Base-by-base conservation (phyloP, 2,113 vertebrate genomes). In the Nicator chloris region DNA sequence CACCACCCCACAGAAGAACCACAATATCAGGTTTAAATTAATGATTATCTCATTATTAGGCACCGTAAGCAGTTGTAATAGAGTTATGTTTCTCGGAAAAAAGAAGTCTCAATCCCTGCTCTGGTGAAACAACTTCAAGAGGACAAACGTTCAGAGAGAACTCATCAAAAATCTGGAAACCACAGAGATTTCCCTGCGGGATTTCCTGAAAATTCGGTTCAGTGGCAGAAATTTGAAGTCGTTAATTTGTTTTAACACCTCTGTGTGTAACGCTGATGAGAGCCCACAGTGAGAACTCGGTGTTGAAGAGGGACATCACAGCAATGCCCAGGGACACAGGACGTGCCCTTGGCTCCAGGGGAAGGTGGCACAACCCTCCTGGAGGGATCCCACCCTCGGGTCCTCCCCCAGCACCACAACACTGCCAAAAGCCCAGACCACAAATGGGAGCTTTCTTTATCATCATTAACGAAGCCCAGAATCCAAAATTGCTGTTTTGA, bases 391-490 rank as follows among this genome's bases (percentile, higher is more conserved):
- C 42, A 42, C 30, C 61, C 69, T 47, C 0, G 0, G 65, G 19
- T 80, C 89, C 56, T 68, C 44, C 66, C 57, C 7, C 45, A 30
- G 64, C 83, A 61, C 17, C 72, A 20, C 50, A n/a, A 7, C 0
- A 0, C n/a, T 88, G 90, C 93, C 89, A 94, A 66, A 26, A 50
- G 35, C 82, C 54, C 51, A 28, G 10, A n/a, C 4, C 54, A 27
- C 28, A 33, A 56, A 53, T 0, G 40, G 42, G 57, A 88, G 60
- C 23, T 20, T 70, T 35, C 85, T 93, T 77, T 60, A 92, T 96
- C 92, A 88, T 93, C 93, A 49, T 93, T 92, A 96, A 56, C 79
- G 53, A 73, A 93, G 92, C 63, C 66, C 10, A 87, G 89, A 75
- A 78, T 75, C 76, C 90, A 64, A 57, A 94, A 92, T 28, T 60